phyloP scores from a whole-genome alignment of 2,113 vertebrate species.

The Morone chrysops region DNA sequence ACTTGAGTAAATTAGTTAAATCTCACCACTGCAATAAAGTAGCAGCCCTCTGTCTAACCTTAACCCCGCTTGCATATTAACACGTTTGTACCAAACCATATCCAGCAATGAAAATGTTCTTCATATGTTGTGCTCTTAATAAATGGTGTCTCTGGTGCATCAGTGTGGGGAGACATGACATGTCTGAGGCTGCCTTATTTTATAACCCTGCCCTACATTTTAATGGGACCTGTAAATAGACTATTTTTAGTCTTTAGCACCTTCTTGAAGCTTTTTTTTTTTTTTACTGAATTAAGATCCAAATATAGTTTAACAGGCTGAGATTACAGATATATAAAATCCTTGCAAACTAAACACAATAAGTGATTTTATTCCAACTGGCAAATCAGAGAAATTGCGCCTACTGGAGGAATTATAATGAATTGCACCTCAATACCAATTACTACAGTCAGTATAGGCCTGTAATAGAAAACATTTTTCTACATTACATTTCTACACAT shows the following conservation, averaged over 20 bases:
- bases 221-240: neutral
- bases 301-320: neutral
- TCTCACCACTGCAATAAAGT: neutral
- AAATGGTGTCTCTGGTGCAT: slow-evolving; percentile 20
- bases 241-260: neutral
- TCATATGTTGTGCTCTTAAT: slow-evolving; percentile 12
- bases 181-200: neutral
- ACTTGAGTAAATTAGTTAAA: neutral
- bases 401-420: slow-evolving; percentile 69
- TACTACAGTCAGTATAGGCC: slow-evolving; percentile 11
- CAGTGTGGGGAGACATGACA: slow-evolving; percentile 12
- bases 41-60: neutral
- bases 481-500: slow-evolving; percentile 27
- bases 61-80: neutral
- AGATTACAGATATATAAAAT: neutral
- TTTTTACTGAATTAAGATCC: neutral
- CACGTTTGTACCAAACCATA: neutral
- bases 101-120: slow-evolving; percentile 23
- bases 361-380: neutral
- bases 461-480: slow-evolving; percentile 16
- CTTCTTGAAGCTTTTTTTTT: neutral
- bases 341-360: neutral
- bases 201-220: neutral
- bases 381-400: slow-evolving; percentile 64
- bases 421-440: slow-evolving; percentile 51